These are phyloP conservation scores for Rattus rattus DNA, from an alignment of 2,113 vertebrate species.

Conservation along the genomic window DNA sequence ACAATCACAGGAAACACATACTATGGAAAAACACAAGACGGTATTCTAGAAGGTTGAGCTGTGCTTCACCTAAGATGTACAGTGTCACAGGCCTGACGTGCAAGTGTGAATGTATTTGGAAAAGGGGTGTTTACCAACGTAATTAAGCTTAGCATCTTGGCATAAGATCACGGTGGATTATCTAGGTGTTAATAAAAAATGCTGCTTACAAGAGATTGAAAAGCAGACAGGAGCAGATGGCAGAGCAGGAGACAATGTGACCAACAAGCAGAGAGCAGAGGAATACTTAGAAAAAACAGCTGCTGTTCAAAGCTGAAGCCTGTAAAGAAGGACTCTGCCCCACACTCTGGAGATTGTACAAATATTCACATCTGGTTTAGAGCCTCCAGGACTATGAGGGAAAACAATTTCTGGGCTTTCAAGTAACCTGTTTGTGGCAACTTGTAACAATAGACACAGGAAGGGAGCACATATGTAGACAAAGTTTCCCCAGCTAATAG, in stretches of 20 bases:
- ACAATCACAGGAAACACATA: neutral
- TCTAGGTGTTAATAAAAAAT: neutral
- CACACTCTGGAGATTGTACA: neutral
- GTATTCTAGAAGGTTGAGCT: neutral
- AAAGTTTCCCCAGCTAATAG: neutral
- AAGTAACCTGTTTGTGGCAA: neutral
- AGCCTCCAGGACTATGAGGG: neutral
- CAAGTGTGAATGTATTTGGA: neutral
- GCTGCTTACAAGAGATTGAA: neutral
- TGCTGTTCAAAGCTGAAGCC: neutral
- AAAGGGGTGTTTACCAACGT: neutral
- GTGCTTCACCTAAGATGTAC: neutral
- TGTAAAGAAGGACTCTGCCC: neutral
- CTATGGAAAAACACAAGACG: neutral
- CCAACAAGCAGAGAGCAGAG: neutral
- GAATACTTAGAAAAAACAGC: neutral
- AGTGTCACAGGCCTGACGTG: neutral
- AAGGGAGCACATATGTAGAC: neutral
- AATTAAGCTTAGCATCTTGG: constrained; percentile 24
- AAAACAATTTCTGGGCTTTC: constrained; percentile 11
- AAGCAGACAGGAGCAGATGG: neutral
- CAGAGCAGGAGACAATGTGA: neutral
- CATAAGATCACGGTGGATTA: neutral
- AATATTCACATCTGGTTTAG: neutral
- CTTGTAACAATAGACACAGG: neutral